phyloP scores from a whole-genome alignment of 1,140 invertebrate species.

The Trichonephila clavata region DNA sequence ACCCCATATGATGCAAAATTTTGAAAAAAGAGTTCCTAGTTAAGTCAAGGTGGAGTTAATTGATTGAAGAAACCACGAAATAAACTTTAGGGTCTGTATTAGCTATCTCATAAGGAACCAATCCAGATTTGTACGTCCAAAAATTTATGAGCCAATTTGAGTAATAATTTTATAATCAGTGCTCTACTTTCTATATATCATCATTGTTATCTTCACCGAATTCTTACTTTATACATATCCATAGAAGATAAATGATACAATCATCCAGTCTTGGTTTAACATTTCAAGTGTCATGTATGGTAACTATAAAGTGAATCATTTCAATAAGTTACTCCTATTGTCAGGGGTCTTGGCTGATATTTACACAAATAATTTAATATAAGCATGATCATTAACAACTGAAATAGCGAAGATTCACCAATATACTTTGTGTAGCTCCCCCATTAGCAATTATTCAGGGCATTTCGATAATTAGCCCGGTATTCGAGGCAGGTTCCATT shows the following conservation, averaged over 20 bases:
- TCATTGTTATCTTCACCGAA: not conserved
- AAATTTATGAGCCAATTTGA: too few relatives aligned
- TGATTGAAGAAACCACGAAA: too few relatives aligned
- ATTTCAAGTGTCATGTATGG: not conserved
- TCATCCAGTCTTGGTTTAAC: not conserved
- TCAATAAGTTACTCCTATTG: not conserved
- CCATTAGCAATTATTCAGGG: constrained; percentile 69
- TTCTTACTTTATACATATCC: not conserved
- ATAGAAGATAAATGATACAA: not conserved
- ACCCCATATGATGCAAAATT: too few relatives aligned
- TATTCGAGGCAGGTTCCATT: constrained; percentile 31
- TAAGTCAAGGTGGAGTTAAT: too few relatives aligned
- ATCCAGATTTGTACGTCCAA: too few relatives aligned
- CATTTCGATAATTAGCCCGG: constrained; percentile 66
- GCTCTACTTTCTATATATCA: too few relatives aligned
- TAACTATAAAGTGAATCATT: constrained; percentile 22
- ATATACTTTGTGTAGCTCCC: constrained; percentile 50
- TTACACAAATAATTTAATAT: constrained; percentile 45
- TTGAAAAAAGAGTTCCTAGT: too few relatives aligned
- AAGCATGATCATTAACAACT: constrained; percentile 6
- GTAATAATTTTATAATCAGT: too few relatives aligned
- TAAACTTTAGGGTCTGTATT: too few relatives aligned
- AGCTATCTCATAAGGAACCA: too few relatives aligned
- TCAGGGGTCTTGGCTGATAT: constrained; percentile 8
- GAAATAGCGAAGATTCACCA: not conserved